Conservation (phyloP, 1,140 invertebrate genomes). For the Drosophila kohkoa region DNA sequence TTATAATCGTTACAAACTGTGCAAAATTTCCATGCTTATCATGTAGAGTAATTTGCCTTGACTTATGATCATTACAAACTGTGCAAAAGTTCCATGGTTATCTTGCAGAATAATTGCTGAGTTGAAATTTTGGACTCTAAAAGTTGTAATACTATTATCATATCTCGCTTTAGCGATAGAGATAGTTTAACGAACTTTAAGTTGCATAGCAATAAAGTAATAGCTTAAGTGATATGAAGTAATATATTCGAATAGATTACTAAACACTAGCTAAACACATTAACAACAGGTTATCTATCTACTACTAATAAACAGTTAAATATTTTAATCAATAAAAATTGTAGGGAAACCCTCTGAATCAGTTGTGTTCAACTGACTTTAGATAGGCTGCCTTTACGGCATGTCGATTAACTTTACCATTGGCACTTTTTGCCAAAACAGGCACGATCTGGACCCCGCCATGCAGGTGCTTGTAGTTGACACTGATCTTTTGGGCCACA, state of each 20-base stretch:
- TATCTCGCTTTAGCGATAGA: neutral
- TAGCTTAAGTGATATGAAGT: neutral
- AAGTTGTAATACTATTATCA: neutral
- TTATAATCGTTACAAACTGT: neutral
- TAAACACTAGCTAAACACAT: neutral
- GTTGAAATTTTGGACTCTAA: too few species aligned
- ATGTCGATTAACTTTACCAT: slow-evolving; percentile 60
- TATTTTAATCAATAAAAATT: neutral
- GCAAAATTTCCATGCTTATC: slow-evolving; percentile 5
- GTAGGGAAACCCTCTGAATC: slow-evolving; percentile 10
- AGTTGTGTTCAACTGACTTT: slow-evolving; percentile 1
- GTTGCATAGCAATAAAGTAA: neutral
- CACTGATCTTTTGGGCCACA: slow-evolving; percentile 41
- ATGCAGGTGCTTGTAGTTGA: slow-evolving; percentile 39
- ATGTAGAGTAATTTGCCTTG: neutral
- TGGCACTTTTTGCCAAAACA: slow-evolving; percentile 36
- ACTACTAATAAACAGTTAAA: neutral
- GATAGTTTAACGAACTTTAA: neutral
- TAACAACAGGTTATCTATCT: neutral
- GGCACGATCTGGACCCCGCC: slow-evolving; percentile 39
- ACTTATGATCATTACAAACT: neutral
- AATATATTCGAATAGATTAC: neutral
- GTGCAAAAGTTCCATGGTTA: too few species aligned
- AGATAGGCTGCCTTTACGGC: slow-evolving; percentile 60
- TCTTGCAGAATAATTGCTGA: too few species aligned